Conservation (phyloP, 1,140 invertebrate species). For the Phocides pigmalion region DNA sequence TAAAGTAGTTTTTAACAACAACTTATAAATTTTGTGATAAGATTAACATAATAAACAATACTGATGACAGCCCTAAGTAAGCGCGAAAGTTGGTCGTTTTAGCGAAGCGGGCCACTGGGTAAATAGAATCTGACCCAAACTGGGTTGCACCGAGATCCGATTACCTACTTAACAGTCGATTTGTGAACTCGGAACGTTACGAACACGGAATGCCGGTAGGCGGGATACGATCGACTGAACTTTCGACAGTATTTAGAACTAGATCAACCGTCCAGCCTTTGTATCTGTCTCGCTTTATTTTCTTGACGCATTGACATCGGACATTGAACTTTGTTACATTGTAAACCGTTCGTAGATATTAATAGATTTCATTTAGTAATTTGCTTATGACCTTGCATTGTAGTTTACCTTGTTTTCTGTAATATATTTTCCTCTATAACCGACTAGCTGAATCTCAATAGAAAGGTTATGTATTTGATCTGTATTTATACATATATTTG, state of each 20-base stretch:
- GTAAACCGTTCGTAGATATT: neutral
- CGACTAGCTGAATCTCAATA: too few species aligned
- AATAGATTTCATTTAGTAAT: neutral
- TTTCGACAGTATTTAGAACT: slow-evolving; percentile 31
- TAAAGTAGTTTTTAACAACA: too few species aligned
- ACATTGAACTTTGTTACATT: slow-evolving; percentile 24
- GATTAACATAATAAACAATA: neutral
- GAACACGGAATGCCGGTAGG: slow-evolving; percentile 11
- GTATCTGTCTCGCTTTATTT: slow-evolving; percentile 15
- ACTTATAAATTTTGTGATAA: too few species aligned
- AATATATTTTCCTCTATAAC: neutral
- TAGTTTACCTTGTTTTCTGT: neutral
- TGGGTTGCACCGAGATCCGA: slow-evolving; percentile 36
- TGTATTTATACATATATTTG: too few species aligned
- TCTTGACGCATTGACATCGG: slow-evolving; percentile 24
- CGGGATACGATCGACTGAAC: slow-evolving; percentile 23
- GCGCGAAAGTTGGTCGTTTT: slow-evolving; percentile 50
- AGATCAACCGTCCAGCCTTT: slow-evolving; percentile 18
- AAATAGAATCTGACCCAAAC: slow-evolving; percentile 43
- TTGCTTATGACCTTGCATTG: neutral
- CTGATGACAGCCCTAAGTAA: slow-evolving; percentile 3
- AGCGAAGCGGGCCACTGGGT: slow-evolving; percentile 57
- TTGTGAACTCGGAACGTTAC: slow-evolving; percentile 14
- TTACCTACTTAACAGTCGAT: slow-evolving; percentile 39
- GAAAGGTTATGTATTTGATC: too few species aligned